These are phyloP conservation scores for Lipophrys pholis DNA, from an alignment of 2,113 vertebrate species.

Conservation along the genomic window DNA sequence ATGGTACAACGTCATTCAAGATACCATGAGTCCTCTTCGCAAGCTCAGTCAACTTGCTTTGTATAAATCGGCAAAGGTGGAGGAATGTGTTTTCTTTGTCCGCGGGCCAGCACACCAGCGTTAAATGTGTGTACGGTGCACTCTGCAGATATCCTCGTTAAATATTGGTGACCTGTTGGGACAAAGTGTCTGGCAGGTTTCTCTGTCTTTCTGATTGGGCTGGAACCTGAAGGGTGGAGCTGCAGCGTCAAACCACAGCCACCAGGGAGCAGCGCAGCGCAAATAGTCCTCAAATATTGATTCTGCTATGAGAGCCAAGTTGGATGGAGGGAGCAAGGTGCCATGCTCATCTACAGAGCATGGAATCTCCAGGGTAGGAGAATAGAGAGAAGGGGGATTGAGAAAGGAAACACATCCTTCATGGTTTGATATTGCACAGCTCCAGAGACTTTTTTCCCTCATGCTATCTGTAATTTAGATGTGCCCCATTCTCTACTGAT, in stretches of 20 bases:
- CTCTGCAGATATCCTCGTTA: slow-evolving; percentile 44
- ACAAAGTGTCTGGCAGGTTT: slow-evolving; percentile 19
- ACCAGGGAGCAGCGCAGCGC: slow-evolving; percentile 64
- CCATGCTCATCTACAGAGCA: slow-evolving; percentile 67
- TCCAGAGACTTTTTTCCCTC: slow-evolving; percentile 14
- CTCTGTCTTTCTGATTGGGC: slow-evolving; percentile 15
- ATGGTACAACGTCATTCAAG: slow-evolving; percentile 57
- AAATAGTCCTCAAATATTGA: slow-evolving; percentile 80
- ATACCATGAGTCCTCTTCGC: slow-evolving; percentile 49
- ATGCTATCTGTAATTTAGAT: not conserved
- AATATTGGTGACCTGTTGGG: slow-evolving; percentile 44
- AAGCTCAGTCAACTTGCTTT: slow-evolving; percentile 31
- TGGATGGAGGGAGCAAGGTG: slow-evolving; percentile 53
- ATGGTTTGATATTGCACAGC: slow-evolving; percentile 26
- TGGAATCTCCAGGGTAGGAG: slow-evolving; percentile 40
- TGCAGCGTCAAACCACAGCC: slow-evolving; percentile 57
- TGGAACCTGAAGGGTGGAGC: slow-evolving; percentile 41
- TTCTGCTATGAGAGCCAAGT: slow-evolving; percentile 66
- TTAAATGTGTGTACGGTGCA: slow-evolving; percentile 33
- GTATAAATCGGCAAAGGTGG: slow-evolving; percentile 47
- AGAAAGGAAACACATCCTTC: slow-evolving; percentile 28
- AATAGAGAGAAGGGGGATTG: not conserved
- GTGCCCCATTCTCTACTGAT: not conserved
- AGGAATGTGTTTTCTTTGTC: slow-evolving; percentile 18
- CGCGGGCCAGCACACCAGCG: slow-evolving; percentile 8